These are phyloP conservation scores for Leucosticte australis DNA, from an alignment of 2,113 vertebrate genomes.

Conservation along the genomic window DNA sequence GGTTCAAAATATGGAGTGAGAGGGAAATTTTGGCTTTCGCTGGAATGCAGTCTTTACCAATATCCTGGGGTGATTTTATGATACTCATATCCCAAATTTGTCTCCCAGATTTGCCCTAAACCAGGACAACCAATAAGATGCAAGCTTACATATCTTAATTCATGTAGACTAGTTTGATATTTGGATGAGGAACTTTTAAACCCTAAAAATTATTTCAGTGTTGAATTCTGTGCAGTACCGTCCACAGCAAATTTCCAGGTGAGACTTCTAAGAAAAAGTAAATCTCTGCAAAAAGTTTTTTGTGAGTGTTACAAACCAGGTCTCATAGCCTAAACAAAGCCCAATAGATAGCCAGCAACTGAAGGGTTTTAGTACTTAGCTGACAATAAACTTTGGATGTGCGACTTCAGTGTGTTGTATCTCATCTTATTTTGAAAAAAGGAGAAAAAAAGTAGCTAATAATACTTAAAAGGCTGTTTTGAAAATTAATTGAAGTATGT, in stretches of 20 bases:
- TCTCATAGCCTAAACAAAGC: neutral
- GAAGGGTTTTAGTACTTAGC: neutral
- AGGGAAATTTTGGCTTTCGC: neutral
- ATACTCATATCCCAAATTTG: neutral
- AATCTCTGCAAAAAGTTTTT: neutral
- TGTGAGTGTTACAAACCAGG: neutral
- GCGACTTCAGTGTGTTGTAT: neutral
- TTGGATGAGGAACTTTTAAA: neutral
- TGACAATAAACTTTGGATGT: neutral
- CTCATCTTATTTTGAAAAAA: neutral
- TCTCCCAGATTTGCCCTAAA: neutral
- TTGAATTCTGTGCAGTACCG: neutral
- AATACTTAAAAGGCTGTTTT: neutral
- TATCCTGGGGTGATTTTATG: neutral
- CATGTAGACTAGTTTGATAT: too few species aligned
- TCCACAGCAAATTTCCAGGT: neutral
- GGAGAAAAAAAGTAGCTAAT: neutral
- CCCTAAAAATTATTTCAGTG: neutral
- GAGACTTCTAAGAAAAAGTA: neutral
- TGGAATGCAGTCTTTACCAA: neutral
- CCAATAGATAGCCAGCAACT: neutral
- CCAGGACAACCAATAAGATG: neutral
- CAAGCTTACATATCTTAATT: neutral
- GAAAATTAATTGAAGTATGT: conserved; percentile 6
- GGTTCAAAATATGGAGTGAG: neutral